phyloP scores from a whole-genome alignment of 2,888 invertebrate genomes.

The Danaus chrysippus region DNA sequence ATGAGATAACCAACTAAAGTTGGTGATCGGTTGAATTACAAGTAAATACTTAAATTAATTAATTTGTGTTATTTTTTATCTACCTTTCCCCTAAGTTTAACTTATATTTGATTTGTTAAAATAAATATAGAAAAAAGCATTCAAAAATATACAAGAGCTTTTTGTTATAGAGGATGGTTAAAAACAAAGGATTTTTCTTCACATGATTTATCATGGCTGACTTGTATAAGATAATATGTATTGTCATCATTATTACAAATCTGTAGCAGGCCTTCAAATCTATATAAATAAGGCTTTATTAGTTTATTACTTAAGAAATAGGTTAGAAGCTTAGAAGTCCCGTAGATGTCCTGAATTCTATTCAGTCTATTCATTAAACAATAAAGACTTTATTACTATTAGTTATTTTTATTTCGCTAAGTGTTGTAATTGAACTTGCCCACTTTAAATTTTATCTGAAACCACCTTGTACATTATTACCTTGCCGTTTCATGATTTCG shows the following conservation, averaged over 20 bases:
- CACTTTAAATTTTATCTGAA: constrained; percentile 12
- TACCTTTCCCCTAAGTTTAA: constrained; percentile 12
- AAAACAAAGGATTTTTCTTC: too few relatives aligned
- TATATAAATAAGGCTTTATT: too few relatives aligned
- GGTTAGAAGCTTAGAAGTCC: not conserved
- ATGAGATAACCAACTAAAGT: constrained; percentile 62
- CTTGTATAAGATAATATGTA: too few relatives aligned
- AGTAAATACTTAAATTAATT: constrained; percentile 60
- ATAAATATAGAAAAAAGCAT: too few relatives aligned
- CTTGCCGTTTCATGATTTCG: constrained; percentile 12
- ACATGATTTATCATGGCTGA: too few relatives aligned
- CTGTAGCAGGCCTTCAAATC: too few relatives aligned
- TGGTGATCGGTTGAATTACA: constrained; percentile 53
- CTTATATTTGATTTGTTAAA: constrained; percentile 8
- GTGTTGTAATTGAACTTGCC: constrained; percentile 17
- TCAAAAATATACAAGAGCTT: too few relatives aligned
- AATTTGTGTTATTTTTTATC: constrained; percentile 11
- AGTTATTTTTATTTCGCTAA: constrained; percentile 11
- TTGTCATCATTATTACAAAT: too few relatives aligned
- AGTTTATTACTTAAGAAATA: too few relatives aligned
- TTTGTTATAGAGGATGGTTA: not conserved
- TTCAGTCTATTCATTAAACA: too few relatives aligned
- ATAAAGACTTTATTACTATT: constrained; percentile 8
- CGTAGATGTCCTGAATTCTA: constrained; percentile 12
- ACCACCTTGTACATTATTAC: not conserved